Evolutionary conservation across 2,797 vertebrate species (phyloP), one percentile per base, ranked within the genome.

Genomic region (Pangasius mekongensis): DNA sequence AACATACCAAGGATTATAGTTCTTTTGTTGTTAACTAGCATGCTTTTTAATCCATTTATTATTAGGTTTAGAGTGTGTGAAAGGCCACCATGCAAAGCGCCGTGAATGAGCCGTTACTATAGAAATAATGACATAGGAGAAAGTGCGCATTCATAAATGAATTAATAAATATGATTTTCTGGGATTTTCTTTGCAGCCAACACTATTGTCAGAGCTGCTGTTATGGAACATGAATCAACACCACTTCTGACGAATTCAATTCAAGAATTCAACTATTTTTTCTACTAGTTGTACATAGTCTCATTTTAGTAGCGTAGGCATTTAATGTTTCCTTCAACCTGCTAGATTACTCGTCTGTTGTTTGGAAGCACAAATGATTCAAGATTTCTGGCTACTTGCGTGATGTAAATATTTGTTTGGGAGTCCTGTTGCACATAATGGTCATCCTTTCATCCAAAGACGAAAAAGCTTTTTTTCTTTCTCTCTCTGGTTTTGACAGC

Each of bases 361-460:
- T 33, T 56, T 62, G 36, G 11, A 60, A 82, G 80, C 33, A 62
- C 22, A 47, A n/a, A 62, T 43, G 33, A 3, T 5, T 43, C 77
- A 52, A 16, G 24, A 47, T 52, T 52, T 52, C 16, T 54, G 27
- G 47, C 27, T 30, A 3, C n/a, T 80, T 33, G 5, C 18, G 52
- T 80, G 76, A 56, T 33, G 49, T 56, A 56, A 78, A 58, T 80
- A 80, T 80, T 80, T 77, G 54, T 77, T 58, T 6, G 5, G 5
- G 20, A 52, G 30, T 54, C 18, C 30, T 80, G 76, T 22, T 80
- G 76, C 30, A 33, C n/a, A 80, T 80, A 56, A 56, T 20, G 16
- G 52, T 58, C 77, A 58, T 58, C 30, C 30, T 56, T 54, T 78
- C 76, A 54, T 36, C 77, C 4, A 3, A 54, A 54, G 52, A 78